Evolutionary conservation across 2,797 vertebrate species (phyloP).

Genomic region (Anolis apletophallus): DNA sequence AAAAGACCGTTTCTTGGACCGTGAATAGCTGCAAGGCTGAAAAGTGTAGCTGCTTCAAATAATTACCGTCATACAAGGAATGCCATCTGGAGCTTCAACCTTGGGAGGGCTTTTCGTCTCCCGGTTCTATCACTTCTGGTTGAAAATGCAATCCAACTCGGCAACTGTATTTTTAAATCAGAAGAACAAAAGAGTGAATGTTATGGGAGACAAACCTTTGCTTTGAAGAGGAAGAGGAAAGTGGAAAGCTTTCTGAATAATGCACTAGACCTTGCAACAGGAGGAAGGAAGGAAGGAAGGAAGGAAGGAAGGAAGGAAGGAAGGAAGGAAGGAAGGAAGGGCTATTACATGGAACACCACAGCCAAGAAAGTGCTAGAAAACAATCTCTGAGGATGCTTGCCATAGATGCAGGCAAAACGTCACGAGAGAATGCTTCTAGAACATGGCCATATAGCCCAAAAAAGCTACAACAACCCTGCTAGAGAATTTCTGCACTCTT

Average conservation of each 20-base stretch:
- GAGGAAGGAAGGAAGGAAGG: no score
- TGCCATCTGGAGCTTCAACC: accelerated
- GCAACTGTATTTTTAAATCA: background rate
- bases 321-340: no score
- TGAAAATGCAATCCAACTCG: background rate
- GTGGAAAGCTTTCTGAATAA: no score
- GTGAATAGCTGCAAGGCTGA: background rate
- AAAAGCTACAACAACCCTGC: no score
- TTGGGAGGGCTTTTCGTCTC: background rate
- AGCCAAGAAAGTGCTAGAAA: no score
- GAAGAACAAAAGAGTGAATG: background rate
- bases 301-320: background rate
- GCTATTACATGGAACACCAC: no score
- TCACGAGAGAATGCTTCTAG: no score
- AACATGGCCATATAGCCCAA: no score
- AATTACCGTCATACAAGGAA: background rate
- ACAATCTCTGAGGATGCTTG: no score
- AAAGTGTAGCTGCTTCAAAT: constrained; percentile 26
- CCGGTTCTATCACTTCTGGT: background rate
- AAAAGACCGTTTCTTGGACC: background rate
- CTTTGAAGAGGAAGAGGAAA: background rate
- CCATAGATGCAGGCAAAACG: no score
- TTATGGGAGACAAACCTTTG: background rate
- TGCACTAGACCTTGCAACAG: no score
- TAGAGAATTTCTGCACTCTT: no score